Conservation (phyloP, 2,888 invertebrate species). For the Cosmorhoe ocellata region DNA sequence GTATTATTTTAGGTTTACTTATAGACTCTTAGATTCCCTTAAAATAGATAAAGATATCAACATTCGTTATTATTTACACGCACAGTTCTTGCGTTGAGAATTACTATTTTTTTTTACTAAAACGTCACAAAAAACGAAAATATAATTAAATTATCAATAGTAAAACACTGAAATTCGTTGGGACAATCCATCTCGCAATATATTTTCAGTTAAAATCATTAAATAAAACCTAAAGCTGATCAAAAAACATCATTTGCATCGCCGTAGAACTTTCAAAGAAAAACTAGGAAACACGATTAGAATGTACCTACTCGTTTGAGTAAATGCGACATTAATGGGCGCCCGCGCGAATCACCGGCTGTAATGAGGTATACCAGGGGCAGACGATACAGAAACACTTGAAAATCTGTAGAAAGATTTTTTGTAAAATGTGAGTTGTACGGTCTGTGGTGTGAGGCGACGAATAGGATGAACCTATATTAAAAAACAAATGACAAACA, state of each 20-base stretch:
- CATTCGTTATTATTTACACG: too few relatives aligned
- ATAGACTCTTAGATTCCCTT: too few relatives aligned
- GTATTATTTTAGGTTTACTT: too few relatives aligned
- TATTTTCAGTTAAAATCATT: too few relatives aligned
- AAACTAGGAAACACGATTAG: slow-evolving; percentile 16
- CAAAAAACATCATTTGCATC: slow-evolving; percentile 5
- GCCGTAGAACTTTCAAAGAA: slow-evolving; percentile 10
- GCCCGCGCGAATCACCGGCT: slow-evolving; percentile 20
- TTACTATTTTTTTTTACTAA: too few relatives aligned
- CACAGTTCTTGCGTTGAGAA: too few relatives aligned
- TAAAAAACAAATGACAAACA: too few relatives aligned
- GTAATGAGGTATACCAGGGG: slow-evolving; percentile 26
- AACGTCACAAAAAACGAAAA: too few relatives aligned
- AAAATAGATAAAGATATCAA: too few relatives aligned
- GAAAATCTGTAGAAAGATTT: slow-evolving; percentile 43
- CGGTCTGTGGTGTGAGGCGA: neutral
- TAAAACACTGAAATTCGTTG: too few relatives aligned
- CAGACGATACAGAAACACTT: slow-evolving; percentile 43
- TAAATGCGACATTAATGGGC: slow-evolving; percentile 19
- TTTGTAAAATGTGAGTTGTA: slow-evolving; percentile 1
- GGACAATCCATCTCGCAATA: too few relatives aligned
- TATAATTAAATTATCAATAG: too few relatives aligned
- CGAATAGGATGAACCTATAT: neutral
- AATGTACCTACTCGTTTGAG: slow-evolving; percentile 21
- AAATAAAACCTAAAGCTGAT: slow-evolving; percentile 1